These are phyloP conservation scores for Monopis laevigella DNA, from an alignment of 2,888 invertebrate genomes.

Conservation along the genomic window DNA sequence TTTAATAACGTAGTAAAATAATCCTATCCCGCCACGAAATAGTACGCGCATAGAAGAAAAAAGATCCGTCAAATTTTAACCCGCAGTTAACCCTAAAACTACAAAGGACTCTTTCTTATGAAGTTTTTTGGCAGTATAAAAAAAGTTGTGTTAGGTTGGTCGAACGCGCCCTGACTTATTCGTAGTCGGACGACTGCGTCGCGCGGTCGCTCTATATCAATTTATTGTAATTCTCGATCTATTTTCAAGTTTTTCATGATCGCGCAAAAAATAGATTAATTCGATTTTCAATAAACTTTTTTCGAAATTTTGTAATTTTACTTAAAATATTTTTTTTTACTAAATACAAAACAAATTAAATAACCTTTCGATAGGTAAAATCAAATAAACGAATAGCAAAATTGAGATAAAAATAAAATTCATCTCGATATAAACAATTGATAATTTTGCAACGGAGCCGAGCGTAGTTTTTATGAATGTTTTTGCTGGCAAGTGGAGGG, in stretches of 20 bases:
- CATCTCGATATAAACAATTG: constrained; percentile 53
- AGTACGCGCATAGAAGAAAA: no score
- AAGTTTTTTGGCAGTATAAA: constrained; percentile 59
- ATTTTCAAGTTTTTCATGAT: constrained; percentile 36
- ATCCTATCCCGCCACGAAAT: no score
- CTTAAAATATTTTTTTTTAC: no score
- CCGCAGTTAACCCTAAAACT: constrained; percentile 50
- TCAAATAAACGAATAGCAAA: constrained; percentile 10
- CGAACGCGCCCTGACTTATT: constrained; percentile 39
- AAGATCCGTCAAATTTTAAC: constrained; percentile 2
- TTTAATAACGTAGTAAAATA: no score
- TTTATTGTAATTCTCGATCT: constrained; percentile 28
- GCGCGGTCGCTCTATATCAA: constrained; percentile 44
- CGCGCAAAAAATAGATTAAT: constrained; percentile 60
- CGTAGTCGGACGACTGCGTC: constrained; percentile 51
- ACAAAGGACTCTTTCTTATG: constrained; percentile 42
- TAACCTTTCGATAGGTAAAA: constrained; percentile 27
- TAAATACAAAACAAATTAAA: no score
- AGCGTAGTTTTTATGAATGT: constrained; percentile 60
- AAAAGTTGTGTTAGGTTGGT: constrained; percentile 23
- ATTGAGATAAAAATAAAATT: constrained; percentile 35
- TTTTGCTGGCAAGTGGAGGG: constrained; percentile 58
- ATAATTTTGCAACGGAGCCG: constrained; percentile 57
- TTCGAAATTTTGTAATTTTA: constrained; percentile 19
- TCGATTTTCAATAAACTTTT: no score